These are phyloP conservation scores for Ceriagrion tenellum DNA, from an alignment of 2,888 invertebrate species.

Conservation along the genomic window DNA sequence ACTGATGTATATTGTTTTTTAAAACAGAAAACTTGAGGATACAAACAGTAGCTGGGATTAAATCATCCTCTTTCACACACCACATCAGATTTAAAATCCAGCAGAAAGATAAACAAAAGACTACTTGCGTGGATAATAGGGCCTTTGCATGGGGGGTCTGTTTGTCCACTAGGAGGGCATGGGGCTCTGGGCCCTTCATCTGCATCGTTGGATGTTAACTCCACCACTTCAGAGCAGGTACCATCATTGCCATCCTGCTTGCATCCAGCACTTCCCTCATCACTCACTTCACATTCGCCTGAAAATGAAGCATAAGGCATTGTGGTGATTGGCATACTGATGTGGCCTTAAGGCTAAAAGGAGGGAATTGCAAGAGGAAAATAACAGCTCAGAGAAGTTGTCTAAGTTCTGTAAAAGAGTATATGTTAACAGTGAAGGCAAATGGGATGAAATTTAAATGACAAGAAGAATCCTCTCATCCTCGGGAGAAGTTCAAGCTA, in stretches of 20 bases:
- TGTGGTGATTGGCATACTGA: background rate
- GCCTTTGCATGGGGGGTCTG: constrained; percentile 41
- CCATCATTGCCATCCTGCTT: constrained; percentile 39
- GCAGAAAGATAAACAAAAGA: too few relatives aligned
- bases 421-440: too few relatives aligned
- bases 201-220: background rate
- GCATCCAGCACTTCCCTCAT: constrained; percentile 16
- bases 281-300: constrained; percentile 38
- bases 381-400: background rate
- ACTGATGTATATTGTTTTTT: too few relatives aligned
- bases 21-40: too few relatives aligned
- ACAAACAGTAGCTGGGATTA: too few relatives aligned
- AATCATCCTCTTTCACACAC: too few relatives aligned
- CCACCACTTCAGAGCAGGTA: background rate
- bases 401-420: too few relatives aligned
- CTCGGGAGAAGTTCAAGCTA: too few relatives aligned
- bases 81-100: too few relatives aligned
- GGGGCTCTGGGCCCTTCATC: constrained; percentile 37
- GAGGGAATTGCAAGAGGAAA: background rate
- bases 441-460: too few relatives aligned
- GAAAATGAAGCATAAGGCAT: background rate
- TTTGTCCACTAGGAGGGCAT: constrained; percentile 18
- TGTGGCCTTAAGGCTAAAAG: background rate
- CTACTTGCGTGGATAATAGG: constrained; percentile 49
- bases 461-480: too few relatives aligned